These are phyloP conservation scores for Rhyacophila brunnea DNA, from an alignment of 1,140 invertebrate species.

Conservation along the genomic window DNA sequence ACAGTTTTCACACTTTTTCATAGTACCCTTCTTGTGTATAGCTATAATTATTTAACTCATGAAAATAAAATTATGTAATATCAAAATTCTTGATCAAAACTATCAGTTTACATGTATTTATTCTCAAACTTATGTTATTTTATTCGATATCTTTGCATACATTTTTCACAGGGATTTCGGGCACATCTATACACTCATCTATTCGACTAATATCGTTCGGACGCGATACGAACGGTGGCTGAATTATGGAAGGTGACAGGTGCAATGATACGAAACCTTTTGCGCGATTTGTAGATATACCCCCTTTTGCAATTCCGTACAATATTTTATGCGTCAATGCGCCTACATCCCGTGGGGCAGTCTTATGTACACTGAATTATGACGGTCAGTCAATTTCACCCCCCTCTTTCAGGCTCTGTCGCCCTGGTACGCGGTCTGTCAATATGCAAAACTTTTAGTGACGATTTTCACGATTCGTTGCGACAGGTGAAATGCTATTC, in stretches of 20 bases:
- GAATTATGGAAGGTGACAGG: conserved; percentile 37
- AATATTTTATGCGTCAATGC: conserved; percentile 37
- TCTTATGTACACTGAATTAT: conserved; percentile 36
- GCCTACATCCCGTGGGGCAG: conserved; percentile 29
- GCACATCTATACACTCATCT: no score
- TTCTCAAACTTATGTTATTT: no score
- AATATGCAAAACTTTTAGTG: conserved; percentile 18
- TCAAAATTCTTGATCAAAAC: no score
- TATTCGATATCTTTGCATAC: no score
- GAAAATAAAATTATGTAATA: no score
- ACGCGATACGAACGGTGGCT: conserved; percentile 22
- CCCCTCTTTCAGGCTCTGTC: conserved; percentile 8
- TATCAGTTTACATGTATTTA: no score
- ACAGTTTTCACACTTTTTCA: no score
- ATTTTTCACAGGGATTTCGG: no score
- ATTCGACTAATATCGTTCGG: conserved; percentile 28
- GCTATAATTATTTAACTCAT: no score
- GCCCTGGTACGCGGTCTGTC: conserved; percentile 16
- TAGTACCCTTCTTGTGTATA: no score
- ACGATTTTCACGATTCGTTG: neutral
- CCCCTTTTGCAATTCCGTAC: conserved; percentile 28
- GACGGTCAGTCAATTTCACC: conserved; percentile 33
- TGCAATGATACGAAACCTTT: conserved; percentile 36
- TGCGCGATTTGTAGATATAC: conserved; percentile 31
- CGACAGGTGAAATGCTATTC: no score